phyloP scores from a whole-genome alignment of 2,113 vertebrate species.

The Alouatta palliata region DNA sequence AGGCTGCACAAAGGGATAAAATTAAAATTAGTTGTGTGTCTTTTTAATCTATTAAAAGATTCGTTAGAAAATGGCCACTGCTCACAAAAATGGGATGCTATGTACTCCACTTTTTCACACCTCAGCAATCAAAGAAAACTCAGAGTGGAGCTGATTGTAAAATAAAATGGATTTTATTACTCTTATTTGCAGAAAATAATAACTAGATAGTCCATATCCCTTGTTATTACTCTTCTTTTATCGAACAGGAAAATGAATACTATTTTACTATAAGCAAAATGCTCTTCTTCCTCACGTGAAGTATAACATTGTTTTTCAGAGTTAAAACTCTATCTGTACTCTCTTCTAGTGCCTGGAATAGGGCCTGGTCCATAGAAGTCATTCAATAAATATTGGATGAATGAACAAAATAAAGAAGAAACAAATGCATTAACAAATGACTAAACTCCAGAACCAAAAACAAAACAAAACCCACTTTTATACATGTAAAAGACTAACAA shows the following conservation, averaged over 20 bases:
- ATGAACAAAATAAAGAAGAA: background rate
- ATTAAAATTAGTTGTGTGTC: background rate
- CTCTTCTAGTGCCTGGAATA: background rate
- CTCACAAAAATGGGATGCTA: background rate
- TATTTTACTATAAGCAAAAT: background rate
- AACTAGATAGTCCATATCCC: background rate
- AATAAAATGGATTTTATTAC: conserved; percentile 32
- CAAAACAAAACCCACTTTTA: background rate
- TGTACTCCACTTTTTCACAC: background rate
- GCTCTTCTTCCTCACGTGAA: background rate
- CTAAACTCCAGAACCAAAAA: background rate
- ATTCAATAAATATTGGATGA: background rate
- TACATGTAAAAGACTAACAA: background rate
- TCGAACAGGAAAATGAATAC: conserved; percentile 11
- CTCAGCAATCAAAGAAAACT: conserved; percentile 44
- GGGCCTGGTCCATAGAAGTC: background rate
- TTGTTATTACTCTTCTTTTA: background rate
- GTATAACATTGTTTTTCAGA: background rate
- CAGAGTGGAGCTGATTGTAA: background rate
- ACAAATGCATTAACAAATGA: background rate
- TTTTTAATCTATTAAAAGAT: conserved; percentile 22
- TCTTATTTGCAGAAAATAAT: conserved; percentile 31
- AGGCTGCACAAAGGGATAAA: background rate
- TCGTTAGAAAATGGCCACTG: background rate
- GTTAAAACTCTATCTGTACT: background rate